phyloP scores from a whole-genome alignment of 2,797 vertebrate species.

The Gambelia wislizenii region DNA sequence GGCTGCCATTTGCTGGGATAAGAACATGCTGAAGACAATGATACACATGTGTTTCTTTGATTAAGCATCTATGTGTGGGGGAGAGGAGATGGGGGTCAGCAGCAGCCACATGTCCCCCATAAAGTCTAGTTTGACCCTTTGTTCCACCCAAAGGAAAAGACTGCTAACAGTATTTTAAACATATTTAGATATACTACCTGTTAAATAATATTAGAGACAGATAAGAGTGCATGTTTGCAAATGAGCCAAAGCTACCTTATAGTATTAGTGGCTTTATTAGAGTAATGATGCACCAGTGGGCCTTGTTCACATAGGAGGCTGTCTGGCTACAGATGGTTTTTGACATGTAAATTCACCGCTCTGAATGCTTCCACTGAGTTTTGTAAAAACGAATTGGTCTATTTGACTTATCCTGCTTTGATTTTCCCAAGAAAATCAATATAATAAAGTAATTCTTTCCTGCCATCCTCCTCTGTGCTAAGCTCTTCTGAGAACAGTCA shows the following conservation, averaged over 20 bases:
- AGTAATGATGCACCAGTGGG: constrained; percentile 69
- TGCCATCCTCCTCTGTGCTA: constrained; percentile 87
- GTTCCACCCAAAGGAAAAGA: not conserved
- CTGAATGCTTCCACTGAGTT: constrained; percentile 80
- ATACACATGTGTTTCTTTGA: not conserved
- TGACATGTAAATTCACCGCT: constrained; percentile 86
- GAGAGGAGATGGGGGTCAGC: rapidly evolving
- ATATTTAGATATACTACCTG: constrained; percentile 46
- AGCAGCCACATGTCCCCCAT: no score
- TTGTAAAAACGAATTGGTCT: constrained; percentile 86
- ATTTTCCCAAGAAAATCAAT: constrained; percentile 92
- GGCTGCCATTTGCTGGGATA: not conserved
- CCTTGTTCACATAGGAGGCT: constrained; percentile 74
- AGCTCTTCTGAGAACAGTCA: constrained; percentile 86
- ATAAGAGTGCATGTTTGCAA: constrained; percentile 23
- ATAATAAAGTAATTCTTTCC: constrained; percentile 92
- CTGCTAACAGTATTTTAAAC: constrained; percentile 47
- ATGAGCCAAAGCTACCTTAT: constrained; percentile 53
- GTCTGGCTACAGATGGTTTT: constrained; percentile 88
- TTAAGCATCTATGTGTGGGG: not conserved
- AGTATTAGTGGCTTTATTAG: constrained; percentile 73
- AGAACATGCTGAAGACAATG: not conserved
- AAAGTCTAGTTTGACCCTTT: not conserved
- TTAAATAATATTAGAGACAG: constrained; percentile 16
- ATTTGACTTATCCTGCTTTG: constrained; percentile 91